Conservation (phyloP, 2,797 vertebrate species). For the Oreortyx pictus region DNA sequence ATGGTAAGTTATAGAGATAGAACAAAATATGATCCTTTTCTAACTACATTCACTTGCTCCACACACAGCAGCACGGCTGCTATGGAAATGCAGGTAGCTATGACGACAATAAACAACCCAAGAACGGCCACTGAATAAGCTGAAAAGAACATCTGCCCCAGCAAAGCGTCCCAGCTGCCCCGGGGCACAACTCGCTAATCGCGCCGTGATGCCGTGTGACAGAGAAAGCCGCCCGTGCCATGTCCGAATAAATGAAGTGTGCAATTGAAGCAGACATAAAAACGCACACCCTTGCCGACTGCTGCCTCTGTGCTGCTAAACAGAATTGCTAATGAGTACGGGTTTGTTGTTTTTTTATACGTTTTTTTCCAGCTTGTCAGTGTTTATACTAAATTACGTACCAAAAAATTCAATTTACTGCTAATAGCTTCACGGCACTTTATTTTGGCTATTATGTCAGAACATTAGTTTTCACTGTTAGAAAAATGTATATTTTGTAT, state of each 20-base stretch:
- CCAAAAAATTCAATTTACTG: constrained; percentile 76
- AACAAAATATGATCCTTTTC: constrained; percentile 85
- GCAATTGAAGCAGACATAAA: constrained; percentile 81
- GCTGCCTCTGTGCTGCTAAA: constrained; percentile 71
- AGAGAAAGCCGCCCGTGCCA: constrained; percentile 76
- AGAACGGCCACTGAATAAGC: constrained; percentile 80
- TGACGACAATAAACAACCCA: constrained; percentile 85
- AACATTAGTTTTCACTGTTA: constrained; percentile 73
- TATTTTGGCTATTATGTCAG: constrained; percentile 71
- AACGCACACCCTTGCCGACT: constrained; percentile 76
- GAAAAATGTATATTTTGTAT: constrained; percentile 61
- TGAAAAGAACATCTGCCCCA: constrained; percentile 89
- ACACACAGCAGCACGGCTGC: constrained; percentile 81
- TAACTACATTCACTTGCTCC: constrained; percentile 84
- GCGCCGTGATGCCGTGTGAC: constrained; percentile 72
- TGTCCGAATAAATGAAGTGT: constrained; percentile 81
- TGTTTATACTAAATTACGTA: constrained; percentile 77
- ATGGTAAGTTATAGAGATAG: constrained; percentile 83
- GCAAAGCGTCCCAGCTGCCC: constrained; percentile 80
- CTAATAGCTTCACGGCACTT: constrained; percentile 75
- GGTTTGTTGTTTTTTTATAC: neutral
- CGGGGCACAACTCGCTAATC: constrained; percentile 77
- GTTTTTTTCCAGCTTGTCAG: constrained; percentile 64
- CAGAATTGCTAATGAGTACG: constrained; percentile 73
- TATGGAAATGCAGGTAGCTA: constrained; percentile 84